Percentiles rank a stretch among this genome's conserved stretches.
Conservation (phyloP, 2,797 vertebrate species). For the Triplophysa bombifrons region DNA sequence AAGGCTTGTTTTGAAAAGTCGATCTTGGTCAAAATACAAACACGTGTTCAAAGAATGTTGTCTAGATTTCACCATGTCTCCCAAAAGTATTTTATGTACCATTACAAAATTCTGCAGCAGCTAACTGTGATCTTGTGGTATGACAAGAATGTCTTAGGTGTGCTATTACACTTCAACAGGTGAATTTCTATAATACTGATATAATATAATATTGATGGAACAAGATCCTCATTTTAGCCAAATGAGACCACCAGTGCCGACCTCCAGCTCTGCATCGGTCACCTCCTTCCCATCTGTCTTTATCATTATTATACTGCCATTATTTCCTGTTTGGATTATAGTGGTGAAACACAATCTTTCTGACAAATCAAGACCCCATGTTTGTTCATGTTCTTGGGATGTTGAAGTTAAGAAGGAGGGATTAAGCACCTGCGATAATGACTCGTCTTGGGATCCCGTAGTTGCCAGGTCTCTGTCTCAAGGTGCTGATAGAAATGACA, state of each 20-base stretch:
- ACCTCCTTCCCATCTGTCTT: slow-evolving; percentile 63
- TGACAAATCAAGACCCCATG: slow-evolving; percentile 48
- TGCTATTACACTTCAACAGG: not conserved
- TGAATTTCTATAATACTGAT: slow-evolving; percentile 9
- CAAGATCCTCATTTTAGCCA: slow-evolving; percentile 18
- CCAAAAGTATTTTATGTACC: not conserved
- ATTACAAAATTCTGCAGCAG: not conserved
- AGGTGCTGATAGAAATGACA: slow-evolving; percentile 52
- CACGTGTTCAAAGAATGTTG: slow-evolving; percentile 27
- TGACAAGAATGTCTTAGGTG: not conserved
- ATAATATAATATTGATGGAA: not conserved
- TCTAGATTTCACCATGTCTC: slow-evolving; percentile 12
- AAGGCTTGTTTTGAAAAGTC: not conserved
- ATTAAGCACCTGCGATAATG: slow-evolving; percentile 72
- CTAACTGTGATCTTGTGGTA: slow-evolving; percentile 11
- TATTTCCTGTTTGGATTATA: slow-evolving; percentile 54
- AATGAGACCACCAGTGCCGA: slow-evolving; percentile 56
- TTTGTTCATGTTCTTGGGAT: slow-evolving; percentile 63
- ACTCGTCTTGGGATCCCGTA: slow-evolving; percentile 34
- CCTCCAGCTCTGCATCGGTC: slow-evolving; percentile 35
- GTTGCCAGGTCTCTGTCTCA: slow-evolving; percentile 21
- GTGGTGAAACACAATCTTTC: slow-evolving; percentile 68
- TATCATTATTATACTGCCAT: slow-evolving; percentile 52
- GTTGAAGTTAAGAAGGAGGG: slow-evolving; percentile 62
- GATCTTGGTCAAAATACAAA: not conserved